A percentile compares a stretch with the other conserved stretches of the same genome.
Evolutionary conservation across 2,888 invertebrate species (phyloP).

Genomic region (Dryobotodes eremita): DNA sequence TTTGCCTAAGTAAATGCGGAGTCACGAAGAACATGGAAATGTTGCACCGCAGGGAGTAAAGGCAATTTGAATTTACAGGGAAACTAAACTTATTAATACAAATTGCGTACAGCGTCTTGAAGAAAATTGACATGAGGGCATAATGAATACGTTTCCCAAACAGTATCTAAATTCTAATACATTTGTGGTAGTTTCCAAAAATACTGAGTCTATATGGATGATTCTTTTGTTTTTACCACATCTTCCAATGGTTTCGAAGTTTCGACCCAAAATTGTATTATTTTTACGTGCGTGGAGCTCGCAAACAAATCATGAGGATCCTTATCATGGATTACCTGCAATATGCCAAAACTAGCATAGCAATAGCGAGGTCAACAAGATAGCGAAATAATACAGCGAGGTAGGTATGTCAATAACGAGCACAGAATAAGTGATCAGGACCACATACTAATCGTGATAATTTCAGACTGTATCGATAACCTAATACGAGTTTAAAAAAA

Average conservation of each 20-base stretch:
- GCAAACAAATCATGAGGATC: neutral
- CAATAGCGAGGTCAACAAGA: neutral
- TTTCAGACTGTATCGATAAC: conserved; percentile 11
- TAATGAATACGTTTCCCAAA: neutral
- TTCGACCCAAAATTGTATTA: neutral
- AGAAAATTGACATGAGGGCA: neutral
- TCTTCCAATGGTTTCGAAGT: neutral
- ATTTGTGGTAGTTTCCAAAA: neutral
- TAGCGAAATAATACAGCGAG: neutral
- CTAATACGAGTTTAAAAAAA: conserved; percentile 22
- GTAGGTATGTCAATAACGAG: neutral
- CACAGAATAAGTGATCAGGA: neutral
- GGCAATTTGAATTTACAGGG: conserved; percentile 3
- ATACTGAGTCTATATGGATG: neutral
- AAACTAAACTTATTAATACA: neutral
- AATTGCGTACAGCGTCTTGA: neutral
- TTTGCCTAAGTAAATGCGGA: neutral
- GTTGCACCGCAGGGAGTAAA: neutral
- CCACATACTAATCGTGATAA: neutral
- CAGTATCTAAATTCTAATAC: neutral
- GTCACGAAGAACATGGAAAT: conserved; percentile 24
- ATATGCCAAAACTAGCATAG: conserved; percentile 1
- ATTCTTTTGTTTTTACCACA: conserved; percentile 5
- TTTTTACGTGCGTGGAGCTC: neutral
- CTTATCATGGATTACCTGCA: neutral